phyloP scores from a whole-genome alignment of 2,888 invertebrate genomes.

The Ephialtes manifestator region DNA sequence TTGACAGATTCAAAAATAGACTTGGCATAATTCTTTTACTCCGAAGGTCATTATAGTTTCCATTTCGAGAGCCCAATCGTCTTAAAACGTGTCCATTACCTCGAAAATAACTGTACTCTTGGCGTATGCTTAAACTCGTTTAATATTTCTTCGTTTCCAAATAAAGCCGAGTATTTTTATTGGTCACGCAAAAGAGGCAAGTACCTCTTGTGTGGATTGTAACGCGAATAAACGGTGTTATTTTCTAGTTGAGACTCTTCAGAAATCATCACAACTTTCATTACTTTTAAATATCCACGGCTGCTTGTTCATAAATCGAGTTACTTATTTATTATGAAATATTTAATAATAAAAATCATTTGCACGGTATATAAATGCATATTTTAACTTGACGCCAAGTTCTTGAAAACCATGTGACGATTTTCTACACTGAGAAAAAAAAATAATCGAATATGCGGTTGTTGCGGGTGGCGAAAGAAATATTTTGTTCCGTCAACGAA shows the following conservation, averaged over 20 bases:
- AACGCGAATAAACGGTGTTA: not conserved
- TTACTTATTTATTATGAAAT: no score
- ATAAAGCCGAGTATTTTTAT: not conserved
- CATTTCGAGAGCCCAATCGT: not conserved
- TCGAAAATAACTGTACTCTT: constrained; percentile 23
- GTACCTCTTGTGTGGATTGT: no score
- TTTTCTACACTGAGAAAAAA: not conserved
- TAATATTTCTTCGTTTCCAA: not conserved
- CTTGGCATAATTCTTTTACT: not conserved
- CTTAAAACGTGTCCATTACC: constrained; percentile 2
- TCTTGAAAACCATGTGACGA: not conserved
- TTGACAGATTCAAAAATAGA: no score
- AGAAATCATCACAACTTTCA: no score
- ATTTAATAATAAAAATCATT: no score
- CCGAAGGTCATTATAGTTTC: not conserved
- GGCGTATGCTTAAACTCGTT: not conserved
- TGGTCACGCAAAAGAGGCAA: not conserved
- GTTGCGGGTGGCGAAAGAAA: no score
- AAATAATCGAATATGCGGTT: no score
- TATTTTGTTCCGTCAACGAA: no score
- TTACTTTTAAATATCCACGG: no score
- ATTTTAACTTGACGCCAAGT: no score
- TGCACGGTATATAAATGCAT: no score
- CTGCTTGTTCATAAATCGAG: no score
- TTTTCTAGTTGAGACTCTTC: not conserved